These are phyloP conservation scores for Hafferia zeledoni DNA, from an alignment of 2,797 vertebrate genomes.

Conservation along the genomic window DNA sequence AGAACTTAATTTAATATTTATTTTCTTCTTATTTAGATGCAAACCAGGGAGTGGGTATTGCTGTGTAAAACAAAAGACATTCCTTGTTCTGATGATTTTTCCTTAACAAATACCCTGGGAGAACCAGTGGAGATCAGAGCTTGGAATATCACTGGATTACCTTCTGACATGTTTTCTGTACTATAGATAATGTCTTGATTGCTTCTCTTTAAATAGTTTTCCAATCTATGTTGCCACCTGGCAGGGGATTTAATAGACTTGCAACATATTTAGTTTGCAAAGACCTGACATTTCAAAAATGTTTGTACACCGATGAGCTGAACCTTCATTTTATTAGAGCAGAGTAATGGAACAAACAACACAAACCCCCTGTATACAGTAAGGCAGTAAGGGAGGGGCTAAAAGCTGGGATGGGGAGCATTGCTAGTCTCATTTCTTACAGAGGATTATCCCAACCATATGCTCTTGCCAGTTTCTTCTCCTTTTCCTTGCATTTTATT, in stretches of 20 bases:
- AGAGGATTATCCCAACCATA: not conserved
- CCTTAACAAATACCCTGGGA: constrained; percentile 84
- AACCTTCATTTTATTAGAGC: not conserved
- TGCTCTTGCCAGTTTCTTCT: not conserved
- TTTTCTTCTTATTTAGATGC: constrained; percentile 74
- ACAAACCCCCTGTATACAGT: not conserved
- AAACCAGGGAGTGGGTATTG: constrained; percentile 84
- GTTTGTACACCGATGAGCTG: not conserved
- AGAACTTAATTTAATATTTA: not conserved
- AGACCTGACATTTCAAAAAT: not conserved
- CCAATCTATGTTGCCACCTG: not conserved
- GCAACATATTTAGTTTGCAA: not conserved
- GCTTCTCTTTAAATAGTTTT: not conserved
- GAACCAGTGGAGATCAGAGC: constrained; percentile 86
- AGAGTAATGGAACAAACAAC: not conserved
- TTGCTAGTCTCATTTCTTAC: not conserved
- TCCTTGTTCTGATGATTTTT: constrained; percentile 86
- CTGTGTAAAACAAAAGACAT: constrained; percentile 82
- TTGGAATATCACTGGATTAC: constrained; percentile 91
- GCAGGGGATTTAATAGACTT: not conserved
- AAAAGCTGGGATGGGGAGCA: not conserved
- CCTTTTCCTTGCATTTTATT: not conserved
- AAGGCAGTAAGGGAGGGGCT: not conserved
- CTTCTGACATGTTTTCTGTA: constrained; percentile 87
- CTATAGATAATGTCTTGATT: not conserved